Evolutionary conservation across 2,797 vertebrate genomes (phyloP).

Genomic region (Diplodus sargus): DNA sequence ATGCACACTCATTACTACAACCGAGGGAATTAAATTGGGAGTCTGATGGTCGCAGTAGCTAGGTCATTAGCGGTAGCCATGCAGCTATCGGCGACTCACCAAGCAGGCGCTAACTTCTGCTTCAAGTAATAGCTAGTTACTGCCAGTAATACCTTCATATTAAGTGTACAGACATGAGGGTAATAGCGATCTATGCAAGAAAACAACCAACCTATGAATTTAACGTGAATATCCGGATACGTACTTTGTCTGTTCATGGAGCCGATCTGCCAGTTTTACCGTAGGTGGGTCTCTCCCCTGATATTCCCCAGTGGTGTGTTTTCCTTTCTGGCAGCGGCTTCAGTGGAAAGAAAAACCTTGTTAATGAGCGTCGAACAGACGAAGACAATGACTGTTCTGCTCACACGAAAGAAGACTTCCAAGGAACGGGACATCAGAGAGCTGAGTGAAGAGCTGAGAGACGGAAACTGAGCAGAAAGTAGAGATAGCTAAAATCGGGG

Average conservation of each 20-base stretch:
- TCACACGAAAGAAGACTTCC: conserved; percentile 47
- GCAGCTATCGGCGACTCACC: no score
- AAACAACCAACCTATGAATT: neutral
- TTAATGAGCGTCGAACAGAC: conserved; percentile 43
- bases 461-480: neutral
- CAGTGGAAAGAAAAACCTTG: conserved; percentile 20
- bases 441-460: conserved; percentile 15
- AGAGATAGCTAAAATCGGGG: neutral
- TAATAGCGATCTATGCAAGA: neutral
- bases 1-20: no score
- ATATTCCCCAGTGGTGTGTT: neutral
- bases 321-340: conserved; percentile 16
- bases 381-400: conserved; percentile 26
- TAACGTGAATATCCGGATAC: neutral
- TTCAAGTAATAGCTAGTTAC: no score
- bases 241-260: neutral
- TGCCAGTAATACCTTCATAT: neutral
- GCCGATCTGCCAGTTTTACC: neutral
- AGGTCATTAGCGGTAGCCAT: no score
- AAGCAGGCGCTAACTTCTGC: no score
- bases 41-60: no score
- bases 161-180: neutral
- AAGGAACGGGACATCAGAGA: conserved; percentile 53
- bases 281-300: neutral
- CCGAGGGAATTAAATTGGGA: no score